Base-by-base conservation (phyloP, 2,888 invertebrate genomes). In the Andrena dorsata region DNA sequence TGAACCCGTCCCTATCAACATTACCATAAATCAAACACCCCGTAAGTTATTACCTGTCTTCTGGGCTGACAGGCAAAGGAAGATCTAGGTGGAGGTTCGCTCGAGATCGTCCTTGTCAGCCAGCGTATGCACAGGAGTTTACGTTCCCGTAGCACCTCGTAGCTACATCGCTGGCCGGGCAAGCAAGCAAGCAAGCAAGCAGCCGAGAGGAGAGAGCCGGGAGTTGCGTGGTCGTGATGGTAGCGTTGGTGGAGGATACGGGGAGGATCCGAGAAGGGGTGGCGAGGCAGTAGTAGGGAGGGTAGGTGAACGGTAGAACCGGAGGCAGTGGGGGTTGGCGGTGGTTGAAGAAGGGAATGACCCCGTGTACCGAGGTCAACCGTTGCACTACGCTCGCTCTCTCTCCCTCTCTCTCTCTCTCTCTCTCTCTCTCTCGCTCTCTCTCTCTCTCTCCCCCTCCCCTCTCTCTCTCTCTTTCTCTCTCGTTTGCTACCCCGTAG, bases 351-450 rank as follows among this genome's bases (percentile, higher is more conserved):
- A 89, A 89, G 91, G 90, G 92, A 91, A 92, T 92, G 92, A 92
- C 92, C 92, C 90, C 91, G 90, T 77, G 89, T 86, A 80, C 89
- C 90, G 92, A 89, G 92, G 92, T 92, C 92, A 92, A 92, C 90
- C 91, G 86, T 88, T 91, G 89, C 90, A 90, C 91, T 90, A 86
- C 87, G 85, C 88, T 85, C 84, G 76, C 85, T 73, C 76, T 73
- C 72, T 69, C 69, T 63, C 74, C 51, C 80, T 53, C 61, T 71
- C 71, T 80, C 60, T 65, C 65, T 75, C 74, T 72, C 60, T 78
- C 65, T 70, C 76, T 26, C 47, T 63, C 35, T 7, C 32, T 30
- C 7, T 56, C 28, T 68, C 56, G 0, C 30, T 30, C 41, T 49
- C 30, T 41, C 65, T 49, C 41, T 49, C 70, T 53, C 69, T 47